Evolutionary conservation across 2,797 vertebrate species (phyloP), one percentile per base, ranked within the genome.

Genomic region (Brotula barbata): DNA sequence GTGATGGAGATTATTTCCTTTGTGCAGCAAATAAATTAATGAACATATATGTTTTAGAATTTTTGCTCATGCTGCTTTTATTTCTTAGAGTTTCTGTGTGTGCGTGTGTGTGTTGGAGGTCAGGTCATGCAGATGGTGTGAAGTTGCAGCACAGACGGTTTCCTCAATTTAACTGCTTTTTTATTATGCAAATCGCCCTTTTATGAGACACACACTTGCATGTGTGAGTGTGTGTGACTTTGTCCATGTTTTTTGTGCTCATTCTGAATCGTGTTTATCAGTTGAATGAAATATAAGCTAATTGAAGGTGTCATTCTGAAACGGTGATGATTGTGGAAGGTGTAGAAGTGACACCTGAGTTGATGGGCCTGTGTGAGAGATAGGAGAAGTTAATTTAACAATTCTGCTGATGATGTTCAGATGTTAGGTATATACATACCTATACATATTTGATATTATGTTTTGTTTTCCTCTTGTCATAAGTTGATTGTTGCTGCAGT

Each of bases 61-160:
- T 71, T 68, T 57, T 63, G 68, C 61, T 64, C 64, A 44, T 17
- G 22, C 15, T 46, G 55, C 44, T 62, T 62, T 53, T 60, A 59
- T 78, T 75, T 84, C 71, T 86, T 75, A 4, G 28, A 42, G 25
- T 28, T 4, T 36, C 25, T 41, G 58, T 28, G 58, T 39, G 58
- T 52, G 62, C 71, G 73, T 61, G 72, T 69, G 58, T 76, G 79
- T 64, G 73, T 80, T 69, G 14, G 84, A 85, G 89, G 89, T 90
- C 90, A 83, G 87, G 88, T 89, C 87, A 88, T 88, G 89, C 89
- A 91, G 89, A 90, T 91, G 88, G 89, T 85, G 86, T 87, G 88
- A 89, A 90, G 88, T 90, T 90, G 87, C 86, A 67, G 87, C 87
- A 77, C 85, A 89, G 89, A 89, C 85, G 87, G 87, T 90, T 89